Evolutionary conservation across 2,888 invertebrate species (phyloP), one percentile per base, ranked within the genome.

Genomic region (Calameuta pallipes): DNA sequence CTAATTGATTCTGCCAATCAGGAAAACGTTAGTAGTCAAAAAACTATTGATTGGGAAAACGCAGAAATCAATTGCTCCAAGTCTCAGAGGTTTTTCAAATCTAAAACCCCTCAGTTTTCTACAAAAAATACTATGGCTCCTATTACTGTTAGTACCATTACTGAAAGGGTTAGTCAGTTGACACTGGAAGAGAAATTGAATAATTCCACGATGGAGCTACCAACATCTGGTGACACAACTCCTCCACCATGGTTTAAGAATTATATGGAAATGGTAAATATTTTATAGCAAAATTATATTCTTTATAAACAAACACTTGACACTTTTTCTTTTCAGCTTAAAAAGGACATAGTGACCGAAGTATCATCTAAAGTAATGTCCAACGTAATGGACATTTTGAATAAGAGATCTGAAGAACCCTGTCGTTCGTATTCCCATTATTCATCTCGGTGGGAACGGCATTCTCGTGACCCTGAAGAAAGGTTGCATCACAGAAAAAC

Each of bases 161-260:
- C 77, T 13, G 69, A 74, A 73, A 56, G 30, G 15, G 71, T 71
- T 9, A 71, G 71, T 69, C 80, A 80, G 33, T 79, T 68, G 73
- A 82, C 79, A 12, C 70, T 78, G 23, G 41, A 73, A 75, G 79
- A 78, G 33, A 79, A 78, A 73, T 34, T 75, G 73, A 80, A 74
- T 34, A 75, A 56, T 75, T 78, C 75, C 23, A 71, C 76, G 56
- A 36, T 68, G 31, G 69, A 71, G 70, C 69, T 36, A 30, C 34
- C 74, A 69, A 80, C 73, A 71, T 56, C 73, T 23, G 69, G 69
- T 69, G 77, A 35, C 69, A 77, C 33, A 31, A 41, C 68, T 12
- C 88, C 90, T 23, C 92, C 92, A 4, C 84, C 85, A 75, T 92
- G 92, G 92, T 92, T 92, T 78, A 83, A 83, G 34, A 87, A 86